Base-by-base conservation (phyloP, 2,113 vertebrate species). In the Pipa parva region DNA sequence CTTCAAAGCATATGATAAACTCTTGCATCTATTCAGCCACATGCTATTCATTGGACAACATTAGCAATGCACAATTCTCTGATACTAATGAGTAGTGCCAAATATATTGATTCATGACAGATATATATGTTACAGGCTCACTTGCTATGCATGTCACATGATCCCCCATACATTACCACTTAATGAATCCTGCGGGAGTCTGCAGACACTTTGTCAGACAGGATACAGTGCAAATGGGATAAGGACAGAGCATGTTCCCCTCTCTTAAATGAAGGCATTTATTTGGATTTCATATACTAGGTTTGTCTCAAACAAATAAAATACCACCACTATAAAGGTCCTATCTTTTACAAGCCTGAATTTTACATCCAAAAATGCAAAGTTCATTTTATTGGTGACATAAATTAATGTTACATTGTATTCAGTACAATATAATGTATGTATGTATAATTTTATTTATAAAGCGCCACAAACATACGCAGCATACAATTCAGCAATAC, bases 71-170 rank as follows among this genome's bases (percentile, higher is more conserved):
- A 28, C 67, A 2, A n/a, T 25, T 11, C 48, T 29, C 15, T 22
- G 36, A 63, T 12, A 51, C 22, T 51, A 62, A 48, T 1, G n/a
- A 50, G 2, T 7, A 29, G 51, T 28, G 37, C 3, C 12, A 55
- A 5, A 7, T 67, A 51, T 73, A 60, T 60, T 51, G 27, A 1
- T 17, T 74, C 55, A 27, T 62, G 54, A 70, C 27, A 71, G 9
- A 18, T 59, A 42, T 22, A 48, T 29, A 18, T 29, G n/a, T 46
- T 65, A 49, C 33, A 71, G 18, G 1, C 0, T 64, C 50, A 42
- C 17, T 70, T 5, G 18, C 4, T 63, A 9, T 2, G 1, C n/a
- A 55, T 7, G 2, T 67, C 61, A 65, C 2, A 21, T 63, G 46
- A 20, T 36, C 1, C 7, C n/a, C 25, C 46, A 9, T 46, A 20